These are phyloP conservation scores for Forbesichthys papilliferus DNA, from an alignment of 2,113 vertebrate species.

Conservation along the genomic window DNA sequence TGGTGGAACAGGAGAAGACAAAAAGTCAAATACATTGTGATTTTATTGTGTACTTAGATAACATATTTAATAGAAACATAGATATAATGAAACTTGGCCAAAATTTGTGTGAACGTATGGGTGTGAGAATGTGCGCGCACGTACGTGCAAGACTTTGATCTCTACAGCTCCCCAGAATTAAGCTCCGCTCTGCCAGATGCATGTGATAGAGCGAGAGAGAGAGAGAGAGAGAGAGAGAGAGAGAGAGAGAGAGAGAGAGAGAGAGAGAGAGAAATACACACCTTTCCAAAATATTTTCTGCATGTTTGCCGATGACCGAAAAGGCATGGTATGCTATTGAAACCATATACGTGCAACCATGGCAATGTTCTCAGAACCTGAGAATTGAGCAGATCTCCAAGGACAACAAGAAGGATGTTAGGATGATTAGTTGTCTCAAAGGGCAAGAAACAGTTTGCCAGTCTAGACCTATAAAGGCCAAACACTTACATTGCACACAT, in stretches of 20 bases:
- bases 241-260: slow-evolving; percentile 8
- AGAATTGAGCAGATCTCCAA: too few relatives aligned
- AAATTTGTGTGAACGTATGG: slow-evolving; percentile 1
- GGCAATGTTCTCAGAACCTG: too few relatives aligned
- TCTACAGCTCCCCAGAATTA: slow-evolving; percentile 48
- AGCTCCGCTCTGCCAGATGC: slow-evolving; percentile 46
- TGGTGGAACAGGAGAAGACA: too few relatives aligned
- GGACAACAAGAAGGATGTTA: too few relatives aligned
- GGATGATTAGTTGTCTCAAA: too few relatives aligned
- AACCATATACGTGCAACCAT: not conserved
- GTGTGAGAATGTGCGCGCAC: slow-evolving; percentile 11
- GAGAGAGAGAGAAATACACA: not conserved
- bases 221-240: slow-evolving; percentile 2
- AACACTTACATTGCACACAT: too few relatives aligned
- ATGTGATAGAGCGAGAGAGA: slow-evolving; percentile 18
- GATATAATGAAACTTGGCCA: too few relatives aligned
- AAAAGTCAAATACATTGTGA: too few relatives aligned
- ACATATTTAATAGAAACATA: too few relatives aligned
- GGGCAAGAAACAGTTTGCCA: too few relatives aligned
- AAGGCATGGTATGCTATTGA: not conserved
- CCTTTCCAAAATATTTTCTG: slow-evolving; percentile 10
- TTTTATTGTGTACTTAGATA: too few relatives aligned
- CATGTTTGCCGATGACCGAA: slow-evolving; percentile 3
- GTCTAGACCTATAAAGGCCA: too few relatives aligned
- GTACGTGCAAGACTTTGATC: slow-evolving; percentile 50